phyloP scores from a whole-genome alignment of 2,113 vertebrate genomes.

The Passer domesticus region DNA sequence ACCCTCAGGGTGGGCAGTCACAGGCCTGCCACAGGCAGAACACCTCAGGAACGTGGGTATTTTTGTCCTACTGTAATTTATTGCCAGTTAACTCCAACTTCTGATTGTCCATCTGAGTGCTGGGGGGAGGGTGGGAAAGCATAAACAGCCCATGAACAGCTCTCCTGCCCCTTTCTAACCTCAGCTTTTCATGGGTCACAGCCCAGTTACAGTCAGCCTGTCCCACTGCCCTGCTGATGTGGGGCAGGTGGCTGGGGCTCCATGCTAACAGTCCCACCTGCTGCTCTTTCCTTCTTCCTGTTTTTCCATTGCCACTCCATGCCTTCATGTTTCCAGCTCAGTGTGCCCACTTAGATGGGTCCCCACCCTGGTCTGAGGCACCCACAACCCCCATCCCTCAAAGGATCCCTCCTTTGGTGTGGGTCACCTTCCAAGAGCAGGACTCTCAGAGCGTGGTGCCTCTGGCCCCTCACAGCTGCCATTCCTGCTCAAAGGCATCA shows the following conservation, averaged over 20 bases:
- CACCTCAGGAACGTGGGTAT: fast-evolving
- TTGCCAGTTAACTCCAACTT: background rate
- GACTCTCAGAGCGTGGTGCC: fast-evolving
- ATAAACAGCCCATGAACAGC: background rate
- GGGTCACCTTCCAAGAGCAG: background rate
- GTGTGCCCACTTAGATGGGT: background rate
- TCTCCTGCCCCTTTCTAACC: background rate
- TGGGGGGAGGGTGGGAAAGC: background rate
- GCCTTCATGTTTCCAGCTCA: background rate
- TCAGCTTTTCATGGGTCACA: background rate
- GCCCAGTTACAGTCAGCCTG: fast-evolving
- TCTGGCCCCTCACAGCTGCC: fast-evolving
- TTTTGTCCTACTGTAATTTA: background rate
- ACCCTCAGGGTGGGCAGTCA: background rate
- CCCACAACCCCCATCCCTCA: fast-evolving
- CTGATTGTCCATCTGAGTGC: background rate
- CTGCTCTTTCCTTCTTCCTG: background rate
- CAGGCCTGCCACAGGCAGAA: background rate
- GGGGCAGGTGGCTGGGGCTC: background rate
- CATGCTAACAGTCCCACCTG: fast-evolving
- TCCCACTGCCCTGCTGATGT: fast-evolving
- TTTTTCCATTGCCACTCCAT: background rate
- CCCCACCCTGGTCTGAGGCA: fast-evolving
- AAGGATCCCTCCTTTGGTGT: background rate
- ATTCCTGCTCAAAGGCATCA: fast-evolving